phyloP scores from a whole-genome alignment of 2,113 vertebrate species.

The Hypanus sabinus region DNA sequence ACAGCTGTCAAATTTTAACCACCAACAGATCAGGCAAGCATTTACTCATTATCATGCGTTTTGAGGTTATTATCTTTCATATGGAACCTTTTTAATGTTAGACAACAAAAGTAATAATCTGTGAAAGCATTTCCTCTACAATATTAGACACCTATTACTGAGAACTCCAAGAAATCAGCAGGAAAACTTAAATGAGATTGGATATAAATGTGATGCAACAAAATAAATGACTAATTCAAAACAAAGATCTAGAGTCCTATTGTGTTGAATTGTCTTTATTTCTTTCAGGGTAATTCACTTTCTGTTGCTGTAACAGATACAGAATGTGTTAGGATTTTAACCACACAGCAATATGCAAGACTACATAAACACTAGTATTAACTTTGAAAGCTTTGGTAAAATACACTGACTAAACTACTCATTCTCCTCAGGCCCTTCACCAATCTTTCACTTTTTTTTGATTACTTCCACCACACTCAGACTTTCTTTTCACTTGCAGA shows the following conservation, averaged over 20 bases:
- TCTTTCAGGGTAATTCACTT: too few relatives aligned
- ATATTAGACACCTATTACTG: slow-evolving; percentile 5
- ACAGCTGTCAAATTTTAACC: neutral
- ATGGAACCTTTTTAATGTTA: neutral
- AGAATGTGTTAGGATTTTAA: too few relatives aligned
- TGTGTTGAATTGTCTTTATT: too few relatives aligned
- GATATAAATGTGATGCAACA: neutral
- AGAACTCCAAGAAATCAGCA: neutral
- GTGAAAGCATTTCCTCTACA: neutral
- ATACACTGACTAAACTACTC: too few relatives aligned
- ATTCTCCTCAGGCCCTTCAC: too few relatives aligned
- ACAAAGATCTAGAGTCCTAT: neutral
- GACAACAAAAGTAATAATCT: neutral
- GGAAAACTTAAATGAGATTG: neutral
- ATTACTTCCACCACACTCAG: too few relatives aligned
- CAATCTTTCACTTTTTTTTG: too few relatives aligned
- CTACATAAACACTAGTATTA: too few relatives aligned
- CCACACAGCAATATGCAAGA: too few relatives aligned
- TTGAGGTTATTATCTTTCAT: neutral
- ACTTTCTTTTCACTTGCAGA: too few relatives aligned
- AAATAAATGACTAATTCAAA: neutral
- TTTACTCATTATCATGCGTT: neutral
- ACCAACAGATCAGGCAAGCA: neutral
- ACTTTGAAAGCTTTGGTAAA: too few relatives aligned
- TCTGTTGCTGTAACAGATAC: too few relatives aligned